A percentile compares a stretch with the other conserved stretches of the same genome.
Evolutionary conservation across 2,113 vertebrate genomes (phyloP).

Genomic region (Scytalopus superciliaris): DNA sequence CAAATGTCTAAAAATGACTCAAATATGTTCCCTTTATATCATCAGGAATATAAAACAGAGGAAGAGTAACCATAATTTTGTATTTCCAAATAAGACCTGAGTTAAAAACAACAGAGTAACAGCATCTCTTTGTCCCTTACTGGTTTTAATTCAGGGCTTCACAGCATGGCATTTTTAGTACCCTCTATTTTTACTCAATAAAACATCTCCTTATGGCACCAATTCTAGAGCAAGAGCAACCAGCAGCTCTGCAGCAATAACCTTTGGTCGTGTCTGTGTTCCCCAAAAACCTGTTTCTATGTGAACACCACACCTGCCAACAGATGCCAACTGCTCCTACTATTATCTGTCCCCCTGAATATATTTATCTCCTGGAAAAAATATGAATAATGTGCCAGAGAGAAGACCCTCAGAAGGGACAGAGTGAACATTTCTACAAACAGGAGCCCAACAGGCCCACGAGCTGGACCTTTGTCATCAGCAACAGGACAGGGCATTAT

Average conservation of each 20-base stretch:
- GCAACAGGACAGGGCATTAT: background rate
- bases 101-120: background rate
- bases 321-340: background rate
- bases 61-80: background rate
- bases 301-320: background rate
- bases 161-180: background rate
- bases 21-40: rapidly evolving
- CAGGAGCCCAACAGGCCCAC: background rate
- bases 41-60: background rate
- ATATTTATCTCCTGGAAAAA: background rate
- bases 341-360: background rate
- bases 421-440: background rate
- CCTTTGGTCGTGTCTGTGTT: background rate
- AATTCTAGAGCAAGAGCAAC: background rate
- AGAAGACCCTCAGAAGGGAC: background rate
- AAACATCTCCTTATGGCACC: background rate
- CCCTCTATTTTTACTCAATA: background rate
- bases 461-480: background rate
- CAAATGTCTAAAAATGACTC: background rate
- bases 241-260: background rate
- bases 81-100: background rate
- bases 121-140: background rate
- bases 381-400: background rate
- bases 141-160: background rate
- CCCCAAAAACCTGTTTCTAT: background rate